Percentiles rank a stretch among this genome's conserved stretches.
phyloP scores from a whole-genome alignment of 2,113 vertebrate genomes.

The Zosterops borbonicus region DNA sequence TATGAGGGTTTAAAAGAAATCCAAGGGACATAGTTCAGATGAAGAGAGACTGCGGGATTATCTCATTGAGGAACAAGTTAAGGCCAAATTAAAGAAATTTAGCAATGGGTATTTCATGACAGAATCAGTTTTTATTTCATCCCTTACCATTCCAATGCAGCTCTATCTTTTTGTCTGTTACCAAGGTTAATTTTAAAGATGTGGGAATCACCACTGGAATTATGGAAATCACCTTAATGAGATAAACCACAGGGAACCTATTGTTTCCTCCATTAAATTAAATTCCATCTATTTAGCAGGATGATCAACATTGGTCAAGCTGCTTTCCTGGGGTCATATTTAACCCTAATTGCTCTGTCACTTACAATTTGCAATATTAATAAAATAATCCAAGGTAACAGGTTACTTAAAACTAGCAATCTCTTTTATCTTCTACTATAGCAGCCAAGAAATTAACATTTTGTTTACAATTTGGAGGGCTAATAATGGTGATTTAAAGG shows the following conservation, averaged over 20 bases:
- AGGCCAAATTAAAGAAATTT: background rate
- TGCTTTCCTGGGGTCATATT: constrained; percentile 4
- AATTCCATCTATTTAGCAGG: constrained; percentile 1
- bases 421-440: background rate
- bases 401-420: background rate
- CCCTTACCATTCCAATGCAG: background rate
- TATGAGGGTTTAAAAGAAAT: background rate
- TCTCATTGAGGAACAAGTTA: background rate
- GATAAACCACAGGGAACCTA: constrained; percentile 10
- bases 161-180: background rate
- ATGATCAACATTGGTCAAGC: background rate
- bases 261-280: background rate
- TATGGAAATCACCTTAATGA: background rate
- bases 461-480: background rate
- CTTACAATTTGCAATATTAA: constrained; percentile 12
- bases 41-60: background rate
- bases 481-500: background rate
- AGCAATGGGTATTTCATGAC: background rate
- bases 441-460: background rate
- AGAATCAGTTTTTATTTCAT: background rate
- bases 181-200: background rate
- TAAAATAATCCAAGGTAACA: background rate
- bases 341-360: constrained; percentile 17
- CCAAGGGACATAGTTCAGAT: background rate
- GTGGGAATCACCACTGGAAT: background rate